Evolutionary conservation across 2,113 vertebrate species (phyloP).

Genomic region (Calidris pugnax): DNA sequence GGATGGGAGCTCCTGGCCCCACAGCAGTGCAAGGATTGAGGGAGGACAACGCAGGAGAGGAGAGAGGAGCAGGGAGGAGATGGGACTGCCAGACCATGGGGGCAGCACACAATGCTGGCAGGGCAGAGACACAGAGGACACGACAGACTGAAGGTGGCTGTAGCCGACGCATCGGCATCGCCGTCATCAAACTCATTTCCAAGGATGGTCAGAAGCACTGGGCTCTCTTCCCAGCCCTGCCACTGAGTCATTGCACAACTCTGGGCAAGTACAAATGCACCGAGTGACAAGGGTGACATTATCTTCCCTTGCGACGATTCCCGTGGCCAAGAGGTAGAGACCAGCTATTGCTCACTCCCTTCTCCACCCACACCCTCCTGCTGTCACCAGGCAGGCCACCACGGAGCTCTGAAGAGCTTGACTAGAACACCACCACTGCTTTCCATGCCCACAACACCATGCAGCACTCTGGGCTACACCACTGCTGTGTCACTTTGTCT

Average conservation of each 20-base stretch:
- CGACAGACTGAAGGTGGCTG: neutral
- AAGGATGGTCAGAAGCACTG: neutral
- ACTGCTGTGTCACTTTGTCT: rapidly evolving
- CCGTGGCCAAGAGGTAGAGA: neutral
- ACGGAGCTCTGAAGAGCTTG: neutral
- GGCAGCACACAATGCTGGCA: rapidly evolving
- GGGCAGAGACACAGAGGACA: neutral
- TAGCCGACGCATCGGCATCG: neutral
- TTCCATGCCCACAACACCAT: neutral
- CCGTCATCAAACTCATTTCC: neutral
- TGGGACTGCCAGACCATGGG: rapidly evolving
- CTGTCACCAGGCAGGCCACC: neutral
- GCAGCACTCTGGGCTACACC: neutral
- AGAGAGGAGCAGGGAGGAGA: neutral
- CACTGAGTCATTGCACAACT: neutral
- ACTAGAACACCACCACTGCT: neutral
- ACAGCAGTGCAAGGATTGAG: rapidly evolving
- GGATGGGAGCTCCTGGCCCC: rapidly evolving
- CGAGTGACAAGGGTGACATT: neutral
- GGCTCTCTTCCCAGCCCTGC: slow-evolving; percentile 10
- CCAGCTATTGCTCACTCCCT: neutral
- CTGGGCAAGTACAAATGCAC: neutral
- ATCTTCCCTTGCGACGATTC: neutral
- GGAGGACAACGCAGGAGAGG: neutral
- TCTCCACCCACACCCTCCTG: neutral